A percentile compares a stretch with the other conserved stretches of the same genome.
Conservation (phyloP, 2,888 invertebrate species). For the Lottia gigantea region DNA sequence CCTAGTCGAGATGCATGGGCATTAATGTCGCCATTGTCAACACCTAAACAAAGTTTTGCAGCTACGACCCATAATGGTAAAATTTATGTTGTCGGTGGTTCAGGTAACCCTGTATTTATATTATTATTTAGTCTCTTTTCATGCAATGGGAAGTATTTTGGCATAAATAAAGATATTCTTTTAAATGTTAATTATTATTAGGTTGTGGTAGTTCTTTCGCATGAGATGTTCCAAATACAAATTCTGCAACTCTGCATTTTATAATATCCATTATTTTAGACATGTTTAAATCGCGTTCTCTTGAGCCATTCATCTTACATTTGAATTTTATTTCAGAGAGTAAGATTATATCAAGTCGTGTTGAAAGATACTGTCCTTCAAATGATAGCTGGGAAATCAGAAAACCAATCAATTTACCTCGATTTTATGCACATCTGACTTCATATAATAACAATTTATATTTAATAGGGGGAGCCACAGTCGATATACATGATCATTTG, state of each 20-base stretch:
- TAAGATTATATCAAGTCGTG: slow-evolving; percentile 41
- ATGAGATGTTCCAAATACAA: too few species aligned
- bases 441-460: slow-evolving; percentile 36
- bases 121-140: too few species aligned
- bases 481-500: slow-evolving; percentile 37
- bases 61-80: slow-evolving; percentile 42
- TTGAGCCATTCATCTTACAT: neutral
- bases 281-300: too few species aligned
- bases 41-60: slow-evolving; percentile 47
- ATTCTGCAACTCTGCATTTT: too few species aligned
- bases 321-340: slow-evolving; percentile 32
- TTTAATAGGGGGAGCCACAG: slow-evolving; percentile 50
- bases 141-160: too few species aligned
- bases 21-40: slow-evolving; percentile 40
- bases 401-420: slow-evolving; percentile 38
- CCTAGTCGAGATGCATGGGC: slow-evolving; percentile 49
- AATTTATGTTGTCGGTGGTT: slow-evolving; percentile 53
- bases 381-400: slow-evolving; percentile 49
- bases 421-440: slow-evolving; percentile 46
- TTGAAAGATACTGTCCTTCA: slow-evolving; percentile 48
- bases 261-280: too few species aligned
- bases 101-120: slow-evolving; percentile 33
- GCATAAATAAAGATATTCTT: too few species aligned
- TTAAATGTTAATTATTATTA: too few species aligned
- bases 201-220: too few species aligned